Evolutionary conservation across 30 jellyfish, hydroid and myxozoan species (phyloP), one percentile per base, ranked within the genome.

Genomic region (Calvadosia cruxmelitensis): DNA sequence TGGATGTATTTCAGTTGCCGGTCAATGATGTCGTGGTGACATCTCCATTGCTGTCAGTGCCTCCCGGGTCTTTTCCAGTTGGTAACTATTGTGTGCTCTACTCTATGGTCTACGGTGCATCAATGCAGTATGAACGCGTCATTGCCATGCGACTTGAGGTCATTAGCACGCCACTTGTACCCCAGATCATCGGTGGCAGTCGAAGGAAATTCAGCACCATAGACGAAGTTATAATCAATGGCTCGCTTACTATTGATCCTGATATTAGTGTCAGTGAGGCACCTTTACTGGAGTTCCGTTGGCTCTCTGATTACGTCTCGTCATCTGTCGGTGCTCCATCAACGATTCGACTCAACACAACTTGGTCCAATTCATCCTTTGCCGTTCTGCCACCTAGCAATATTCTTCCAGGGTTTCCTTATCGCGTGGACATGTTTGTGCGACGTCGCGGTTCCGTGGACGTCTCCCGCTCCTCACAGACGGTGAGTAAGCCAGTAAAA

Each of bases 101-200:
- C 69, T 76, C 77, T 3, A 78, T 89, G n/a, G 16, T 29, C 33
- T 81, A 62, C 67, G 98, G 98, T 1, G 36, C 34, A 24, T 25
- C 35, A 26, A 79, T 75, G 29, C 72, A 64, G 50, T 72, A 62
- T 64, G 49, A 20, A n/a, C 28, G 64, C 27, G 27, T 26, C 33
- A 72, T 33, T 48, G 84, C 84, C 30, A 20, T 67, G 3, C 34
- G 7, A 10, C 69, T 79, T 0, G 50, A 74, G 81, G 93, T 89
- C 28, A 12, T 42, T 27, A 63, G 52, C 10, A 27, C 93, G 2
- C 93, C 93, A 0, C 92, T 77, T 2, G 70, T 81, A n/a, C 95
- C 98, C 1, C 66, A 53, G 1, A 81, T 89, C 35, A 15, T 49
- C 0, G 98, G 98, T 10, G 98, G 98, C 1, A 20, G 64, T 7